Evolutionary conservation across 1,140 invertebrate species (phyloP).

Genomic region (Temnothorax curvispinosus): DNA sequence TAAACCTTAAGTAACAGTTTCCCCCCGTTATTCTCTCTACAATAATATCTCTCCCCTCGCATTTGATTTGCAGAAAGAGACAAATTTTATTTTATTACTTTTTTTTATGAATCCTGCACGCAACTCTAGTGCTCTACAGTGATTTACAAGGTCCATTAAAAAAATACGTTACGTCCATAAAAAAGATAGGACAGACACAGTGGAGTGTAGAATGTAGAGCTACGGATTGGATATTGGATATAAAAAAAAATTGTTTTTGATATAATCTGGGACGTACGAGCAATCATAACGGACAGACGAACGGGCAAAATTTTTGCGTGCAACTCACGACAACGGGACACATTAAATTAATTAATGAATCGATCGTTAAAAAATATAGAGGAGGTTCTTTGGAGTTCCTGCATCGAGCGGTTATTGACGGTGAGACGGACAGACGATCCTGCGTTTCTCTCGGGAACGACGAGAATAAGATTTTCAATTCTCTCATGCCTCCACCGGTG

Average conservation of each 20-base stretch:
- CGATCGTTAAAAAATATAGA: conserved; percentile 30
- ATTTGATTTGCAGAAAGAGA: conserved; percentile 53
- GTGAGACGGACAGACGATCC: conserved; percentile 58
- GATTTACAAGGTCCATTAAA: conserved; percentile 33
- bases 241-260: conserved; percentile 11
- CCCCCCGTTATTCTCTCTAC: conserved; percentile 48
- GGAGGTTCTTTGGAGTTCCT: conserved; percentile 57
- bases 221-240: conserved; percentile 31
- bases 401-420: conserved; percentile 66
- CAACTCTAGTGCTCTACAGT: conserved; percentile 19
- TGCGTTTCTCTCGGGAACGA: conserved; percentile 41
- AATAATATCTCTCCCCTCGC: conserved; percentile 45
- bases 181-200: conserved; percentile 37
- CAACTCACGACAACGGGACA: conserved; percentile 43
- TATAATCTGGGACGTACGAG: conserved; percentile 30
- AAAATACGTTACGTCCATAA: conserved; percentile 38
- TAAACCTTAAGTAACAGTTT: conserved; percentile 76
- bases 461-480: conserved; percentile 32
- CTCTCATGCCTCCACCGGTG: conserved; percentile 90
- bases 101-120: conserved; percentile 25
- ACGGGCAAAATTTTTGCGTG: conserved; percentile 58
- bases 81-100: conserved; percentile 3
- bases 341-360: conserved; percentile 60
- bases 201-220: neutral
- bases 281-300: conserved; percentile 51